Conservation (phyloP, 2,888 invertebrate genomes). For the Caenorhabditis zanzibari region DNA sequence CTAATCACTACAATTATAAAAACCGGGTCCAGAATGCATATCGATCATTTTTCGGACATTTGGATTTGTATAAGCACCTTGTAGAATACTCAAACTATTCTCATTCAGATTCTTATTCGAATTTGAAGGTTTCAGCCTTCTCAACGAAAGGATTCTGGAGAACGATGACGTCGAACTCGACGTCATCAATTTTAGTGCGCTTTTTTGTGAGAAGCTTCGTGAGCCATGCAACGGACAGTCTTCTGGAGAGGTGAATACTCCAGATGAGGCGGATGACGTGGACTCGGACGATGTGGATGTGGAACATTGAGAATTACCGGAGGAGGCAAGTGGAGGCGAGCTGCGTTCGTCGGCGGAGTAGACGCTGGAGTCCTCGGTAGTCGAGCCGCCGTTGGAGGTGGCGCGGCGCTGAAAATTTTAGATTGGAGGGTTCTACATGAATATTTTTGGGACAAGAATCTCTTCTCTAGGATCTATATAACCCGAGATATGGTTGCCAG, state of each 20-base stretch:
- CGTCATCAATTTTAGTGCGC: conserved; percentile 9
- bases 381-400: conserved; percentile 71
- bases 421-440: too few species aligned
- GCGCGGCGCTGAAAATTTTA: conserved; percentile 63
- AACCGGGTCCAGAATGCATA: conserved; percentile 38
- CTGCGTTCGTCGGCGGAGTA: conserved; percentile 80
- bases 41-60: conserved; percentile 73
- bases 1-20: conserved; percentile 45
- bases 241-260: conserved; percentile 24
- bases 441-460: neutral
- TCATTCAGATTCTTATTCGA: neutral
- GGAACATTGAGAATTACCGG: conserved; percentile 58
- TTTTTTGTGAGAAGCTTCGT: conserved; percentile 26
- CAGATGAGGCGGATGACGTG: conserved; percentile 23
- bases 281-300: conserved; percentile 41
- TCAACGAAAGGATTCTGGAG: conserved; percentile 14
- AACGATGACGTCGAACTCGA: conserved; percentile 10
- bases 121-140: neutral
- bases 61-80: conserved; percentile 69
- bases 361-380: conserved; percentile 78
- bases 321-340: conserved; percentile 51
- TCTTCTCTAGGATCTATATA: too few species aligned
- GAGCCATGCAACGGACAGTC: conserved; percentile 59
- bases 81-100: conserved; percentile 4
- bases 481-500: too few species aligned